Base-by-base conservation (phyloP, 2,113 vertebrate species). In the Zosterops hypoxanthus region DNA sequence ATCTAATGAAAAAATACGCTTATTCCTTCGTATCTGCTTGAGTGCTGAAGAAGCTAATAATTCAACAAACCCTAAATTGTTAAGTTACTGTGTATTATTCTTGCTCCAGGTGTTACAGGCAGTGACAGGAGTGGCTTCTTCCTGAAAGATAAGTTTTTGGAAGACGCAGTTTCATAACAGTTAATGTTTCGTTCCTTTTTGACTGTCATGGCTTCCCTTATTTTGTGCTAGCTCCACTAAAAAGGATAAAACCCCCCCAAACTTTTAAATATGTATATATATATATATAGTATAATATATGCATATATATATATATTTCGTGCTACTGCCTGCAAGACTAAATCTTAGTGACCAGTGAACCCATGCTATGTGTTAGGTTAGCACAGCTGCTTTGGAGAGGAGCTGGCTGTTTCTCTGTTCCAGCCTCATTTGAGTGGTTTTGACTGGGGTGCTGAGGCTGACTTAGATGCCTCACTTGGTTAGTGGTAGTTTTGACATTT, bases 351-450 rank as follows among this genome's bases (percentile, higher is more conserved):
- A 28, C 22, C 9, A 25, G 29, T 16, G 86, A 21, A 64, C 23
- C 23, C 4, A 2, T 71, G 11, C 31, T 19, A 4, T 21, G 3
- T 28, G 49, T 61, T 68, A 34, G 0, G 0, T 60, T 79, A 44
- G 47, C 8, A 3, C 28, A 11, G 20, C 55, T 86, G 55, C 50
- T 86, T 42, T 72, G 61, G 31, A 47, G 20, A 19, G 41, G 29
- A 78, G 18, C 17, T 77, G 42, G 14, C 47, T 86, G 12, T 63
- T 78, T 82, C 46, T 42, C 56, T 82, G 24, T 81, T 86, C 55
- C 66, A 79, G 49, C 20, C 25, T 84, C 14, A 9, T 71, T 75
- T 56, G 52, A 36, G 49, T 68, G 61, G 11, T 73, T 79, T 68
- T 65, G 41, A 14, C 25, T 56, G 52, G 8, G 16, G 8, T 85